Evolutionary conservation across 2,113 vertebrate species (phyloP).

Genomic region (Pontoporia blainvillei): DNA sequence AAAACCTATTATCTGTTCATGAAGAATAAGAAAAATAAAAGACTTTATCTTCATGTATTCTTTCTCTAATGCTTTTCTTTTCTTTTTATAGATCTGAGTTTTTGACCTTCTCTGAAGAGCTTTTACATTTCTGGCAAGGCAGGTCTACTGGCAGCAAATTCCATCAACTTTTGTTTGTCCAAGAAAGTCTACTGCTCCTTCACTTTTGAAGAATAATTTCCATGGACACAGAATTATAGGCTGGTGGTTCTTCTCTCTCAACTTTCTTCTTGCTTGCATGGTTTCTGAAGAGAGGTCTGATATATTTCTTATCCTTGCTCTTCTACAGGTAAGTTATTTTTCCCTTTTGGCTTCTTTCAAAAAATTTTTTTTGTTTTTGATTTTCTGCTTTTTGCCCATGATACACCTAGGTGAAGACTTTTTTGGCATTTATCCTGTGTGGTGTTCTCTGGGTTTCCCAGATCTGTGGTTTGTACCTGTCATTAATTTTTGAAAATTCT

Average conservation of each 20-base stretch:
- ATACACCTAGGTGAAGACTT: background rate
- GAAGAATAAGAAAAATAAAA: background rate
- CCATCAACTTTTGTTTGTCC: background rate
- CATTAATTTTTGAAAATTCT: background rate
- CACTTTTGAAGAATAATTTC: background rate
- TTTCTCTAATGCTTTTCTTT: background rate
- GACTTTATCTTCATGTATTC: background rate
- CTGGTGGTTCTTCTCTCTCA: background rate
- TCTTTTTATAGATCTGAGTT: background rate
- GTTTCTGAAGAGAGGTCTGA: background rate
- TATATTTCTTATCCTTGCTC: background rate
- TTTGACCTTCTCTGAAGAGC: background rate
- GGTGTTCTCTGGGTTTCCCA: background rate
- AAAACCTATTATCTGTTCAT: background rate
- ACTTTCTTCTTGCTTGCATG: background rate
- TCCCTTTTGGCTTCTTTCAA: background rate
- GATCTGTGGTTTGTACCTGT: background rate
- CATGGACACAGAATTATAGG: background rate
- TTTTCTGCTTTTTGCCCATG: background rate
- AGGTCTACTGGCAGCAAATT: background rate
- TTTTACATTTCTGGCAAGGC: background rate
- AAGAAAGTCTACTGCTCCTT: background rate
- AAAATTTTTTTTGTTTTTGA: background rate
- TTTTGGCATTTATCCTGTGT: background rate
- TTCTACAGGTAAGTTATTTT: background rate